Evolutionary conservation across 1,140 invertebrate species (phyloP).

Genomic region (Drosophila bifasciata): DNA sequence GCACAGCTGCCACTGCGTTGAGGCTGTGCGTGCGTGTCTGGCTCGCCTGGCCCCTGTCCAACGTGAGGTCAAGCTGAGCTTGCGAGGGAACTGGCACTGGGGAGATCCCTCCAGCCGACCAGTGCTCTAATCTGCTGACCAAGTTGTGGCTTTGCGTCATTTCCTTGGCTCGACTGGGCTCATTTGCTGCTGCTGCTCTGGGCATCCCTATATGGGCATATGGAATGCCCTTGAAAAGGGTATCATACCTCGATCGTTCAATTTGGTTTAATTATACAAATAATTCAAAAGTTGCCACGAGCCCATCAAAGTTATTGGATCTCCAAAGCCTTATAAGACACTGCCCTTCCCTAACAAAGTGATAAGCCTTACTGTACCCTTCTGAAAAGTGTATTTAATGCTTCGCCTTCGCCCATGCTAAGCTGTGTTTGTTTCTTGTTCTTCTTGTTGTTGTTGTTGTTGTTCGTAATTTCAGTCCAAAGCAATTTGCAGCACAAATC

Average conservation of each 20-base stretch:
- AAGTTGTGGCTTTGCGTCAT: slow-evolving; percentile 76
- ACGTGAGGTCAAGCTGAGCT: slow-evolving; percentile 65
- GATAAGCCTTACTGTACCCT: too few relatives aligned
- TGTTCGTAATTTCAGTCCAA: slow-evolving; percentile 48
- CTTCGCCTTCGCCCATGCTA: slow-evolving; percentile 2
- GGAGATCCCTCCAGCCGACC: slow-evolving; percentile 11
- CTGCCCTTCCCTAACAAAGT: too few relatives aligned
- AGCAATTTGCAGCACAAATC: slow-evolving; percentile 57
- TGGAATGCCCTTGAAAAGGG: not conserved
- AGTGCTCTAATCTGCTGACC: slow-evolving; percentile 77
- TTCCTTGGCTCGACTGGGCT: slow-evolving; percentile 53
- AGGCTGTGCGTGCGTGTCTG: slow-evolving; percentile 37
- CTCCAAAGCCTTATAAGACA: too few relatives aligned
- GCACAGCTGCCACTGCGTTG: not conserved
- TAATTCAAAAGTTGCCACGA: too few relatives aligned
- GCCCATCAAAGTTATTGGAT: too few relatives aligned
- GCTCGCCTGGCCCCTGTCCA: not conserved
- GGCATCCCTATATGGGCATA: not conserved
- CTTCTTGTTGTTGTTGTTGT: slow-evolving; percentile 8
- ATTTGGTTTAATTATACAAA: too few relatives aligned
- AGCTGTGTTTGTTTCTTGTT: slow-evolving; percentile 7
- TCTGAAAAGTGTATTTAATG: slow-evolving; percentile 4
- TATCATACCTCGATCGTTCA: too few relatives aligned
- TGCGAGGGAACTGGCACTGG: slow-evolving; percentile 15
- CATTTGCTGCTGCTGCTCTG: slow-evolving; percentile 28